Conservation (phyloP, 2,888 invertebrate genomes). For the Bugulina stolonifera region DNA sequence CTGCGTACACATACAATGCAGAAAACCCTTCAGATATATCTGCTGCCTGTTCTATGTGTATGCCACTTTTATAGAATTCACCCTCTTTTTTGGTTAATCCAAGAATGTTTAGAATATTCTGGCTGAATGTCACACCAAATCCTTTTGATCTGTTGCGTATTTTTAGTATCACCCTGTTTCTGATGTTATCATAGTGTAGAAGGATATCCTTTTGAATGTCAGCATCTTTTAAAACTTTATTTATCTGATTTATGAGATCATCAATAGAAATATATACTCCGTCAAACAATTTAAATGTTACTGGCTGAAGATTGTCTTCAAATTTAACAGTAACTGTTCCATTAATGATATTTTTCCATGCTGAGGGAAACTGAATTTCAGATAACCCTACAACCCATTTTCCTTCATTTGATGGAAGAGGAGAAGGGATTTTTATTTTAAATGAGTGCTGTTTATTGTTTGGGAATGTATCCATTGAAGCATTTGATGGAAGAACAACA, state of each 20-base stretch:
- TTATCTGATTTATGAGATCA: background rate
- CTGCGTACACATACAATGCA: background rate
- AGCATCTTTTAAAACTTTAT: background rate
- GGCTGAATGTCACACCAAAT: background rate
- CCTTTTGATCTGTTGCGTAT: background rate
- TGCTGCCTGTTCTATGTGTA: background rate
- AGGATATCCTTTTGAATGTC: background rate
- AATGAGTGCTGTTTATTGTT: background rate
- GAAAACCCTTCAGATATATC: background rate
- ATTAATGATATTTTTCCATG: background rate
- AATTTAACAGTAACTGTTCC: background rate
- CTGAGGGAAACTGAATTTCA: background rate
- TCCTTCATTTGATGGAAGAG: background rate
- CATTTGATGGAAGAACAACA: background rate
- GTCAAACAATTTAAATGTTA: background rate
- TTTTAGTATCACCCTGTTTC: background rate
- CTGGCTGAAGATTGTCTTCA: background rate
- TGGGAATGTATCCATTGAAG: background rate
- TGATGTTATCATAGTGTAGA: background rate
- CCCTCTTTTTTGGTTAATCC: background rate
- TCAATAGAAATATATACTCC: background rate
- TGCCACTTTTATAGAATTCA: background rate
- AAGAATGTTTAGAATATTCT: background rate
- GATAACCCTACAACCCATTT: background rate
- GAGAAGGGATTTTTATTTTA: background rate